Percentiles rank a stretch among this genome's conserved stretches.
phyloP scores from a whole-genome alignment of 1,140 invertebrate species.

The Alviniconcha marisindica region DNA sequence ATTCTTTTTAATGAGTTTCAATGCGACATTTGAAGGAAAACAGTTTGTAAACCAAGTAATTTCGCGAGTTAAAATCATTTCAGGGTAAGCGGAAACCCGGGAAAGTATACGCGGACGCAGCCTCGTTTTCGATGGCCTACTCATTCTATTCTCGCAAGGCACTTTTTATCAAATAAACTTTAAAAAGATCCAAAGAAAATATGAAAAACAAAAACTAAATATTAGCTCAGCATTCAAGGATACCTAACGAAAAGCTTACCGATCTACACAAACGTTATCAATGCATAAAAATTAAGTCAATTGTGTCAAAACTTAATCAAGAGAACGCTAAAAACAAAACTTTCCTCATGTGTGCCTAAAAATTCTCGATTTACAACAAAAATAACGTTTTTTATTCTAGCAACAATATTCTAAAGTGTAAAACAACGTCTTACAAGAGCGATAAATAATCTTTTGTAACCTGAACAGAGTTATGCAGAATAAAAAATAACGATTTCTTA shows the following conservation, averaged over 20 bases:
- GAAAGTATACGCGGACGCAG: conserved; percentile 31
- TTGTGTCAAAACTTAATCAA: neutral
- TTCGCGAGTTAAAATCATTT: neutral
- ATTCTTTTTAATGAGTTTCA: neutral
- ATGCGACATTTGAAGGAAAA: neutral
- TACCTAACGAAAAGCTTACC: neutral
- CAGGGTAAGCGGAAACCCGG: conserved; percentile 17
- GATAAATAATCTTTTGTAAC: neutral
- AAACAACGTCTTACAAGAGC: neutral
- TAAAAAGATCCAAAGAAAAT: neutral
- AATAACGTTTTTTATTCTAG: neutral
- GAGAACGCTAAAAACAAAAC: conserved; percentile 31
- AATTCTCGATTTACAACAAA: conserved; percentile 18
- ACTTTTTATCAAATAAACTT: conserved; percentile 5
- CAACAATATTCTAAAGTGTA: conserved; percentile 15
- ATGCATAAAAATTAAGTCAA: neutral
- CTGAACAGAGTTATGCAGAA: neutral
- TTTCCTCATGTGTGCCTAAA: conserved; percentile 17
- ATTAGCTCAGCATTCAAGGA: too few species aligned
- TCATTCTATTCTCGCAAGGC: neutral
- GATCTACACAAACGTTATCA: neutral
- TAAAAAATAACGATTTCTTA: conserved; percentile 28
- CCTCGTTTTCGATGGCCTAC: conserved; percentile 20
- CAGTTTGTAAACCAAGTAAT: neutral
- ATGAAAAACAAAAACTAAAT: neutral